phyloP scores from a whole-genome alignment of 2,888 invertebrate species.

The Drymonia ruficornis region DNA sequence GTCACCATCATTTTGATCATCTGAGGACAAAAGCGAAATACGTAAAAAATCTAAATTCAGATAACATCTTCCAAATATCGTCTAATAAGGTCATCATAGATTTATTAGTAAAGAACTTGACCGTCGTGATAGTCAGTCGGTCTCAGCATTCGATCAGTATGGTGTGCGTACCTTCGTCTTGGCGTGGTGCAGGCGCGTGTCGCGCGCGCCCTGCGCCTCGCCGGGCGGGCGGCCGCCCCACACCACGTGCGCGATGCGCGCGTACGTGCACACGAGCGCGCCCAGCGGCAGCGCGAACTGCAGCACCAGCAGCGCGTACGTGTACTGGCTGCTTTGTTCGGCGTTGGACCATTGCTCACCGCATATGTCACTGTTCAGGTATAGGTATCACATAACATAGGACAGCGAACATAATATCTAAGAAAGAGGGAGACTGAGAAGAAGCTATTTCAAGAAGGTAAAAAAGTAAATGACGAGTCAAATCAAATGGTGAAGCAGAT shows the following conservation, averaged over 20 bases:
- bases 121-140: no score
- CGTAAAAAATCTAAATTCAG: no score
- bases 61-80: no score
- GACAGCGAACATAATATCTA: no score
- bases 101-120: no score
- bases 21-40: slow-evolving; percentile 77
- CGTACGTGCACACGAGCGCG: slow-evolving; percentile 93
- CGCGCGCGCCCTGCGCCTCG: slow-evolving; percentile 92
- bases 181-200: slow-evolving; percentile 92
- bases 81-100: no score
- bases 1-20: slow-evolving; percentile 97
- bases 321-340: slow-evolving; percentile 89
- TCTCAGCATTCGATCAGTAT: no score
- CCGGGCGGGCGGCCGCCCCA: slow-evolving; percentile 95
- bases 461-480: no score
- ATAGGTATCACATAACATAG: not conserved
- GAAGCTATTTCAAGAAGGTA: no score
- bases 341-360: slow-evolving; percentile 88
- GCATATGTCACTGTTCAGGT: slow-evolving; percentile 86
- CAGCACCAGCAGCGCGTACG: slow-evolving; percentile 90
- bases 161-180: slow-evolving; percentile 89
- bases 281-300: slow-evolving; percentile 93
- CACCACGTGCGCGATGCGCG: slow-evolving; percentile 92
- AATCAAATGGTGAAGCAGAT: no score
- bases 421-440: no score